A percentile compares a stretch with the other conserved stretches of the same genome.
Conservation (phyloP, 2,888 invertebrate species). For the Germaria angustata region DNA sequence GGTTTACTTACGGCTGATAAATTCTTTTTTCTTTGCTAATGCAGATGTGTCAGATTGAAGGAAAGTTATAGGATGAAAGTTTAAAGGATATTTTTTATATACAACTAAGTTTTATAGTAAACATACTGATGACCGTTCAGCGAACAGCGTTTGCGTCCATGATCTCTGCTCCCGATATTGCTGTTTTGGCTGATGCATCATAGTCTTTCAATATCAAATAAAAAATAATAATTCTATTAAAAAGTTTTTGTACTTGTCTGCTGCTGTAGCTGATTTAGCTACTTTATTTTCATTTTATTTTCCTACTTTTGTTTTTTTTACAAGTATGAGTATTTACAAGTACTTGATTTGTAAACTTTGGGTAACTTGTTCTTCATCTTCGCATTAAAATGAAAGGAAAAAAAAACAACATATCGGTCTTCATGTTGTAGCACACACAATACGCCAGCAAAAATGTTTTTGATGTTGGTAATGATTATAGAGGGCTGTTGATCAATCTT, state of each 20-base stretch:
- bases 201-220: not conserved
- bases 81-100: not conserved
- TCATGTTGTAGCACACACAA: not conserved
- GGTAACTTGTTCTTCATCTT: not conserved
- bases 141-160: not conserved
- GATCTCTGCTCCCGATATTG: not conserved
- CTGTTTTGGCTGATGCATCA: not conserved
- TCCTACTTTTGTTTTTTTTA: not conserved
- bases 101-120: not conserved
- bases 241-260: not conserved
- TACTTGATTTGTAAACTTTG: constrained; percentile 44
- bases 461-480: not conserved
- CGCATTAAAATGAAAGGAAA: not conserved
- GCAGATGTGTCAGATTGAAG: not conserved
- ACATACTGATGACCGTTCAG: constrained; percentile 17
- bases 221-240: not conserved
- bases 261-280: not conserved
- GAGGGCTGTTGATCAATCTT: constrained; percentile 18
- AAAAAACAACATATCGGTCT: not conserved
- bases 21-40: not conserved
- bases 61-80: not conserved
- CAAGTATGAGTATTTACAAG: not conserved
- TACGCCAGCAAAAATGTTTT: not conserved
- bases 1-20: constrained; percentile 29
- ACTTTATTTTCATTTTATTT: not conserved